phyloP scores from a whole-genome alignment of 2,113 vertebrate genomes.

The Athene cunicularia region DNA sequence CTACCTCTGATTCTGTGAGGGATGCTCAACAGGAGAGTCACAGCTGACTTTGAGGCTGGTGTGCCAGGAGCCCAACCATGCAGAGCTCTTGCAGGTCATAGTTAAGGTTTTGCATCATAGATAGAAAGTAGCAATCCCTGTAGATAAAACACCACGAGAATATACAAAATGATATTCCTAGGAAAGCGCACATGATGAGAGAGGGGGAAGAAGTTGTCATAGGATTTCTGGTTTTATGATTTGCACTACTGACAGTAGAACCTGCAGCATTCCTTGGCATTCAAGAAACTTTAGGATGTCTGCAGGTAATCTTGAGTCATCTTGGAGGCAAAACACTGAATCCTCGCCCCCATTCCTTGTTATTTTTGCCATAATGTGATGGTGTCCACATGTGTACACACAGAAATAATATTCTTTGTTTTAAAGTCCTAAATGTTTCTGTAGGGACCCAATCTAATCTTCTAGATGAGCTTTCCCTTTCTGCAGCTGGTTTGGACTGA shows the following conservation, averaged over 20 bases:
- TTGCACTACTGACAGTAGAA: rapidly evolving
- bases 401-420: background rate
- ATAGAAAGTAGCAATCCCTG: background rate
- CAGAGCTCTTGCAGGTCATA: rapidly evolving
- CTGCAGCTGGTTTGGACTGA: conserved; percentile 14
- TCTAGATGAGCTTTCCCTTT: conserved; percentile 8
- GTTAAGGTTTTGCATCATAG: background rate
- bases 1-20: background rate
- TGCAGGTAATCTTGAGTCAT: background rate
- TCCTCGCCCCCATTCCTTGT: background rate
- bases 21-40: background rate
- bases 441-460: background rate
- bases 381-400: background rate
- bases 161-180: background rate
- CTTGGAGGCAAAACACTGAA: background rate
- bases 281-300: background rate
- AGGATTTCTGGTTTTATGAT: background rate
- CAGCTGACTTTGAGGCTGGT: background rate
- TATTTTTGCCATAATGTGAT: background rate
- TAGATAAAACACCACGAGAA: background rate
- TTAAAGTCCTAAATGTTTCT: background rate
- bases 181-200: rapidly evolving
- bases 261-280: background rate
- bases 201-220: background rate
- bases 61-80: rapidly evolving